Percentiles rank a stretch among this genome's conserved stretches.
Evolutionary conservation across 2,113 vertebrate species (phyloP).

Genomic region (Chrysochloris asiatica): DNA sequence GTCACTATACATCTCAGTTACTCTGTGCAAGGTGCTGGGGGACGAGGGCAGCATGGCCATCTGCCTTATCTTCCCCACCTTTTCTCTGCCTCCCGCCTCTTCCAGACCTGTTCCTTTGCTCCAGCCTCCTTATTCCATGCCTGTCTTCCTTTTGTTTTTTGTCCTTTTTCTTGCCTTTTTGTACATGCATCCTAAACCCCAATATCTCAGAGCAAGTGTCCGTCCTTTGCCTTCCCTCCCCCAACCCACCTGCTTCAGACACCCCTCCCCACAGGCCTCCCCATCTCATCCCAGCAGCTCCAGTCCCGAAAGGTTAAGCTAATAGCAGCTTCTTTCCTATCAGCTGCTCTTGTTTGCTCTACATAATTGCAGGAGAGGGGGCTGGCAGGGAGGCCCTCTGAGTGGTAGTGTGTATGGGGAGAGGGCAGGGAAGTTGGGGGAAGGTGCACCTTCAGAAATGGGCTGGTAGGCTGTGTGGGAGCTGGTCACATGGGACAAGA

Average conservation of each 20-base stretch:
- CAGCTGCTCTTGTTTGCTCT: slow-evolving; percentile 85
- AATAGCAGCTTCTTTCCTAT: slow-evolving; percentile 85
- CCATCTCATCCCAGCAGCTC: slow-evolving; percentile 54
- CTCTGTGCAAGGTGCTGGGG: background rate
- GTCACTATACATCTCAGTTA: fast-evolving
- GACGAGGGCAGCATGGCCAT: background rate
- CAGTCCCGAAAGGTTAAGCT: slow-evolving; percentile 87
- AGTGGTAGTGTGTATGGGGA: background rate
- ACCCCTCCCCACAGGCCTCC: background rate
- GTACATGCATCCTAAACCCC: background rate
- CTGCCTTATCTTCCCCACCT: background rate
- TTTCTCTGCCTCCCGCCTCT: background rate
- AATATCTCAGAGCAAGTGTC: background rate
- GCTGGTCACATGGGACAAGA: background rate
- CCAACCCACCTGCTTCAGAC: slow-evolving; percentile 28
- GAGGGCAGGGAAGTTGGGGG: background rate
- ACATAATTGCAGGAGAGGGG: slow-evolving; percentile 76
- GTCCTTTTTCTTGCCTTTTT: slow-evolving; percentile 10
- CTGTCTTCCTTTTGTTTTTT: background rate
- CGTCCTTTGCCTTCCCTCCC: background rate
- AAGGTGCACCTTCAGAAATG: background rate
- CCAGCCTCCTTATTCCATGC: background rate
- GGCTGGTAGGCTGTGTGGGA: background rate
- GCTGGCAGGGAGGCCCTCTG: background rate
- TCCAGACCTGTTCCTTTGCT: background rate